Evolutionary conservation across 37 sponge, comb jelly and placozoan species (phyloP).

Genomic region (Haliclona indistincta): DNA sequence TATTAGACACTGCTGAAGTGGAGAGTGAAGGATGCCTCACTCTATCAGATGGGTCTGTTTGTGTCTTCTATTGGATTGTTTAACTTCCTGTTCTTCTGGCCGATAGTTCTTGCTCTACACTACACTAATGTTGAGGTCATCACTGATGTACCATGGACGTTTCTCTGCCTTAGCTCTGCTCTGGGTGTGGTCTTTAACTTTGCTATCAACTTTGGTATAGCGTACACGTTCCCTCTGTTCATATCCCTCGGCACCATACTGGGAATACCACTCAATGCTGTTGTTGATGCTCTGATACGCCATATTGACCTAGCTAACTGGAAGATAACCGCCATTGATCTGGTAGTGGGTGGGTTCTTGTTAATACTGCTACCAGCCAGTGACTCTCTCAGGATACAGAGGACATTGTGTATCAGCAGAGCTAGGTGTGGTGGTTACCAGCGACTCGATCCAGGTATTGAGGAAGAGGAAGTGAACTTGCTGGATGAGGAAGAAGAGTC

Average conservation of each 20-base stretch:
- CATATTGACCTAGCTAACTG: slow-evolving; percentile 49
- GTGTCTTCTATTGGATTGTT: slow-evolving; percentile 75
- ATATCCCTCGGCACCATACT: slow-evolving; percentile 90
- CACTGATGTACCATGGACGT: slow-evolving; percentile 61
- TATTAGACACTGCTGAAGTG: slow-evolving; percentile 71
- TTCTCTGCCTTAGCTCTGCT: slow-evolving; percentile 45
- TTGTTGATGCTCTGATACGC: slow-evolving; percentile 59
- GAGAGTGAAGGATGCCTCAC: slow-evolving; percentile 71
- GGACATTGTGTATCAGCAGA: background rate
- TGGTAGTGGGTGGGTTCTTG: slow-evolving; percentile 76
- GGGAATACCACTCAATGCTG: slow-evolving; percentile 88
- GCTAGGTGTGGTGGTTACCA: no score
- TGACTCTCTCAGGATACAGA: slow-evolving; percentile 53
- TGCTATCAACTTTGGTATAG: slow-evolving; percentile 90
- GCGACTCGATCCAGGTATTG: no score
- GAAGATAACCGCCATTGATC: slow-evolving; percentile 68
- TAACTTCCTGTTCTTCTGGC: slow-evolving; percentile 70
- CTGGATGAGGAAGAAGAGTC: no score
- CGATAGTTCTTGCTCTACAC: slow-evolving; percentile 60
- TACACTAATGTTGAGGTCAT: slow-evolving; percentile 51
- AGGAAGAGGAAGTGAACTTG: no score
- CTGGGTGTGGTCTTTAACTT: slow-evolving; percentile 79
- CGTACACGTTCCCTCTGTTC: slow-evolving; percentile 89
- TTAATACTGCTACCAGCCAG: slow-evolving; percentile 70
- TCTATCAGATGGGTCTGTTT: slow-evolving; percentile 84